Percentiles rank a stretch among this genome's conserved stretches.
Evolutionary conservation across 2,797 vertebrate species (phyloP).

Genomic region (Gastrophryne carolinensis): DNA sequence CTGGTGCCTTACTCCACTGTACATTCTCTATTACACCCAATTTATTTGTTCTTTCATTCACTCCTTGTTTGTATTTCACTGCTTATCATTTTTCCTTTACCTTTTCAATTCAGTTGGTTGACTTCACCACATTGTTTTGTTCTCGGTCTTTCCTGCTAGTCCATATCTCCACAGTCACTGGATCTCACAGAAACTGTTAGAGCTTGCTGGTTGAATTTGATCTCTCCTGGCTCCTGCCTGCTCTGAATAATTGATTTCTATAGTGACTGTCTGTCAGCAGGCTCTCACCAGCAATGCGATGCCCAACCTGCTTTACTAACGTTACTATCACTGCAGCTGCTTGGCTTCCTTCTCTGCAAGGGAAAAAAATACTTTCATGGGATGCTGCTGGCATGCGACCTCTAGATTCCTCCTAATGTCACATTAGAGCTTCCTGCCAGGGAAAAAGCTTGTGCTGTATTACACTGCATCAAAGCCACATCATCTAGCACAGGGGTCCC

Average conservation of each 20-base stretch:
- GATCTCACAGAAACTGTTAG: not conserved
- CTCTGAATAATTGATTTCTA: constrained; percentile 9
- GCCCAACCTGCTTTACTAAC: no score
- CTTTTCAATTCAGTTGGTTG: not conserved
- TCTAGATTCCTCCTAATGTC: no score
- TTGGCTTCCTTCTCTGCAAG: no score
- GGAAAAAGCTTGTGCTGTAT: no score
- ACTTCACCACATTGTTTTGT: not conserved
- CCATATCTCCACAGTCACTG: not conserved
- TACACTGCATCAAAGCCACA: no score
- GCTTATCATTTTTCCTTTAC: constrained; percentile 10
- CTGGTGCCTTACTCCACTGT: not conserved
- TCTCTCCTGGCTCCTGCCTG: not conserved
- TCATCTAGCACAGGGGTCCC: no score
- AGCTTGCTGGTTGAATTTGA: not conserved
- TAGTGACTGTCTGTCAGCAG: no score
- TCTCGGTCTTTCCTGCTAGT: not conserved
- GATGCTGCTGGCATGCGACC: no score
- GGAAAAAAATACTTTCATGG: no score
- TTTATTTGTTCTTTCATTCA: constrained; percentile 14
- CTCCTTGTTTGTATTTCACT: not conserved
- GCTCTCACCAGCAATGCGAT: no score
- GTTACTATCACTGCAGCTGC: no score
- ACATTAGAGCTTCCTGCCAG: no score
- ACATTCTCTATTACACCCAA: constrained; percentile 1